A percentile compares a stretch with the other conserved stretches of the same genome.
Conservation (phyloP, 2,888 invertebrate genomes). For the Cerceris rybyensis region DNA sequence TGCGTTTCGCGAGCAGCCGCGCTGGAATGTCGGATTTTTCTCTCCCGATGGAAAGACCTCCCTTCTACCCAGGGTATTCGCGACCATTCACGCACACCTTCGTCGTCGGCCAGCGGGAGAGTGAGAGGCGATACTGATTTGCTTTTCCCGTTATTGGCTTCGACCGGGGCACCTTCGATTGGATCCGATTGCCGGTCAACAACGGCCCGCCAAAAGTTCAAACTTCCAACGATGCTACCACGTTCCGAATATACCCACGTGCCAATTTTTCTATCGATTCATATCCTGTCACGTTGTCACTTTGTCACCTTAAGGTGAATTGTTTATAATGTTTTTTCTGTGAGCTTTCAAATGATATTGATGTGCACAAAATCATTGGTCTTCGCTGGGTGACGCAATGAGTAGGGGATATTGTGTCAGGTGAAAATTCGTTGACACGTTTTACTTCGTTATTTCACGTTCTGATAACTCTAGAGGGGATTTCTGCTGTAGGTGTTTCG, state of each 20-base stretch:
- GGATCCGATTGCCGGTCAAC: constrained; percentile 4
- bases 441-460: no score
- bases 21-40: constrained; percentile 65
- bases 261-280: no score
- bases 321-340: no score
- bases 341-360: no score
- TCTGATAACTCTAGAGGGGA: no score
- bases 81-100: constrained; percentile 49
- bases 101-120: constrained; percentile 54
- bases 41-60: constrained; percentile 53
- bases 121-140: constrained; percentile 78
- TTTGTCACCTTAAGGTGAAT: no score
- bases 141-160: constrained; percentile 78
- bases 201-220: constrained; percentile 8
- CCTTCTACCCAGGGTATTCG: constrained; percentile 44
- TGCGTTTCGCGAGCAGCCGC: constrained; percentile 65
- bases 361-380: no score
- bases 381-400: no score
- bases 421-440: no score
- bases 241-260: not conserved
- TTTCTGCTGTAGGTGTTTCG: no score
- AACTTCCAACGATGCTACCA: not conserved
- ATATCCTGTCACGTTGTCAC: no score
- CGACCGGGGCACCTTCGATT: constrained; percentile 29
- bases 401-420: no score